These are phyloP conservation scores for Ceriagrion tenellum DNA, from an alignment of 2,888 invertebrate genomes.

Conservation along the genomic window DNA sequence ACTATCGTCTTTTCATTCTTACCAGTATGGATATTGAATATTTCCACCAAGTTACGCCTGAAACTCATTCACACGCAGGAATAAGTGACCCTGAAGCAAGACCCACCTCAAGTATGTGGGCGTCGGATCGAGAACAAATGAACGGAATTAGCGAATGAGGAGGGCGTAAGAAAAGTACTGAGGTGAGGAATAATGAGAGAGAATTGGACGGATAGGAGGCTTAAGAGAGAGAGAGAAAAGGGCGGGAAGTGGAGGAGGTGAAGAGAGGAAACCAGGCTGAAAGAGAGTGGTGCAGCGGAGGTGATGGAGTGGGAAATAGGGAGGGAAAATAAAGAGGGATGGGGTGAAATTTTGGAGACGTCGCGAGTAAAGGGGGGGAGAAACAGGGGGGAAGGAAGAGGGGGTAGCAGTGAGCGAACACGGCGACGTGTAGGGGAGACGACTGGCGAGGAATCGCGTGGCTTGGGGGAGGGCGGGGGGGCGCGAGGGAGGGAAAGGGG, in stretches of 20 bases:
- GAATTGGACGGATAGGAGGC: no score
- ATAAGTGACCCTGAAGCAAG: no score
- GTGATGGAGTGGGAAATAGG: background rate
- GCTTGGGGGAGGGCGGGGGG: background rate
- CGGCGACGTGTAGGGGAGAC: background rate
- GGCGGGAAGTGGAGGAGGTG: no score
- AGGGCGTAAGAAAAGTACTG: no score
- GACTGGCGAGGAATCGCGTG: background rate
- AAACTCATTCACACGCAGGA: background rate
- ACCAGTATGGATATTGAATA: no score
- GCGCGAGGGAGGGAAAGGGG: background rate
- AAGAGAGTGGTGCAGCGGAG: no score
- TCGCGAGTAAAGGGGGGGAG: background rate
- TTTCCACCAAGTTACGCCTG: no score
- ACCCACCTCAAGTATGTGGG: no score
- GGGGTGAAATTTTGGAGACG: background rate
- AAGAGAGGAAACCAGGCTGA: no score
- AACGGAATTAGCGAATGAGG: background rate
- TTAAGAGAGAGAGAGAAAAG: no score
- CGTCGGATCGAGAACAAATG: background rate
- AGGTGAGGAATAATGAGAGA: no score
- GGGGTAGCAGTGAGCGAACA: background rate
- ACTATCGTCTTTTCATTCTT: no score
- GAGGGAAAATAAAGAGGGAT: background rate
- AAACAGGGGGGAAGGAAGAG: background rate